Percentiles rank a stretch among this genome's conserved stretches.
These are phyloP conservation scores for Neotoma lepida DNA, from an alignment of 2,113 vertebrate genomes.

Conservation along the genomic window DNA sequence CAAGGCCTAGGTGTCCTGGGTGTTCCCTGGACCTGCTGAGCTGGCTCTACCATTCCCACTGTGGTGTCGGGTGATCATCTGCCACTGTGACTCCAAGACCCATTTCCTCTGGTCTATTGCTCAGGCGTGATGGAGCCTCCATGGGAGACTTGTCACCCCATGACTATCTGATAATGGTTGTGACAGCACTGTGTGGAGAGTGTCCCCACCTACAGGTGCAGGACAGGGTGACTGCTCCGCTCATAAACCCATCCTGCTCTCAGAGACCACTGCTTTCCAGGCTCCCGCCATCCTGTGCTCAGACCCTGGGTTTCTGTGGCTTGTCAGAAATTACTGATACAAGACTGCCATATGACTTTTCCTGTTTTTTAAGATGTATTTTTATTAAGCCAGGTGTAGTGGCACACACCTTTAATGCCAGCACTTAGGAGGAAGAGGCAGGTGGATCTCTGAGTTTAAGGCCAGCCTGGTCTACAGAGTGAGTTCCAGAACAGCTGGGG, in stretches of 20 bases:
- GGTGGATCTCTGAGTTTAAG: not conserved
- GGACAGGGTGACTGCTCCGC: not conserved
- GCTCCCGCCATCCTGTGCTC: not conserved
- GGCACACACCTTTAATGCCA: not conserved
- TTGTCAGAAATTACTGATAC: not conserved
- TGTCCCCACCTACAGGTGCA: not conserved
- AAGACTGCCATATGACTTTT: not conserved
- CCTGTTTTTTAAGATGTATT: not conserved
- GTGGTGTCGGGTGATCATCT: not conserved
- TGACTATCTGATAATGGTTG: not conserved
- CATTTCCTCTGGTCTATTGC: not conserved
- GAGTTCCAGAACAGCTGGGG: not conserved
- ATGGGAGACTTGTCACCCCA: not conserved
- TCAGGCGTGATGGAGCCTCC: not conserved
- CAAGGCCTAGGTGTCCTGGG: not conserved
- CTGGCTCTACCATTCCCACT: not conserved
- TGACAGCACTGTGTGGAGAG: not conserved
- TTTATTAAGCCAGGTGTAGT: not conserved
- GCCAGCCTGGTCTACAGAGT: not conserved
- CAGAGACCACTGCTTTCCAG: not conserved
- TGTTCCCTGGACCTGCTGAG: not conserved
- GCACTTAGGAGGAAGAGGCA: too few relatives aligned
- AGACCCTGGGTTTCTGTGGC: not conserved
- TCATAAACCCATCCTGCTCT: not conserved
- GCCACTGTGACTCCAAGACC: not conserved